Conservation (phyloP, 1,140 invertebrate genomes). For the Wiebesia pumilae region DNA sequence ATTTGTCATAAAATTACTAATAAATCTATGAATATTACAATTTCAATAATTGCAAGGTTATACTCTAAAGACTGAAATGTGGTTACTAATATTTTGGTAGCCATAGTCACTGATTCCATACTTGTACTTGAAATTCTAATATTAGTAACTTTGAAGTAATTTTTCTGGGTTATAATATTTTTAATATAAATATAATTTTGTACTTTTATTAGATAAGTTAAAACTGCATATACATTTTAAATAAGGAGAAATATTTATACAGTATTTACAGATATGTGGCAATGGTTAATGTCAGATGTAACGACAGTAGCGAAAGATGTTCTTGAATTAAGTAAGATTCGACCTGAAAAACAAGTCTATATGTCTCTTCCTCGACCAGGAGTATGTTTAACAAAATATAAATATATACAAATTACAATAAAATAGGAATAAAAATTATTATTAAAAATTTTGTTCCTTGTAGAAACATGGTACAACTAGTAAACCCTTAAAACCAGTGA, state of each 20-base stretch:
- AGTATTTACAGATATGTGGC: constrained; percentile 98
- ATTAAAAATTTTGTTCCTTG: not conserved
- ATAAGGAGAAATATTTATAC: constrained; percentile 40
- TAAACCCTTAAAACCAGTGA: constrained; percentile 93
- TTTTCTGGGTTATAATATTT: too few relatives aligned
- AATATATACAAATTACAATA: not conserved
- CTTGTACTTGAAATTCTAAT: too few relatives aligned
- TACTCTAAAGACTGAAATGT: too few relatives aligned
- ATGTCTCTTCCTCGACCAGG: constrained; percentile 95
- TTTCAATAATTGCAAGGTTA: too few relatives aligned
- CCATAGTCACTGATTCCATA: too few relatives aligned
- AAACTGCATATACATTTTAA: not conserved
- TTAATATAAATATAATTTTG: too few relatives aligned
- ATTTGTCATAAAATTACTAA: too few relatives aligned
- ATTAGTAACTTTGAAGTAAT: too few relatives aligned
- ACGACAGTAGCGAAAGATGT: constrained; percentile 91
- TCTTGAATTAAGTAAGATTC: constrained; percentile 86
- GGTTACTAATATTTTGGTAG: too few relatives aligned
- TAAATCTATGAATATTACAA: too few relatives aligned
- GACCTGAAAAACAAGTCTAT: constrained; percentile 92
- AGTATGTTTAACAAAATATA: constrained; percentile 63
- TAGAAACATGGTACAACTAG: constrained; percentile 97
- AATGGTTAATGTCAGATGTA: constrained; percentile 92
- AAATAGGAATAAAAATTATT: not conserved
- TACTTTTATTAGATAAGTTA: too few relatives aligned